Conservation (phyloP, 2,888 invertebrate genomes). For the Hymenopus coronatus region DNA sequence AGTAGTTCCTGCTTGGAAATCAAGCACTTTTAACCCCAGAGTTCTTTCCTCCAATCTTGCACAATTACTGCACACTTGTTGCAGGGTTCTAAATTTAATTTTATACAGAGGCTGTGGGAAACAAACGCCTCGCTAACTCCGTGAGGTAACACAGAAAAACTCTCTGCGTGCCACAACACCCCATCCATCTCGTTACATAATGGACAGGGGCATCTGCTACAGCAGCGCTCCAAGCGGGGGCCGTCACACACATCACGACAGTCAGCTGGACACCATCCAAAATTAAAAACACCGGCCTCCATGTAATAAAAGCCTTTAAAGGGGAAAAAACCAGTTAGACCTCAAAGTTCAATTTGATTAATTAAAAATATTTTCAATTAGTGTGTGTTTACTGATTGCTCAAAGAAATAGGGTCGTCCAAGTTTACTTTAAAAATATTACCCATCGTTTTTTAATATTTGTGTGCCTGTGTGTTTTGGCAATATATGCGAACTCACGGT, state of each 20-base stretch:
- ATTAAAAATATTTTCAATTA: background rate
- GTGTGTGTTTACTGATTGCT: background rate
- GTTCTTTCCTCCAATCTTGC: background rate
- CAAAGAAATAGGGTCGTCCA: background rate
- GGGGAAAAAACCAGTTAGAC: background rate
- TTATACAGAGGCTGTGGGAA: background rate
- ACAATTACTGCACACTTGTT: background rate
- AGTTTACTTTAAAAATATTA: too few species aligned
- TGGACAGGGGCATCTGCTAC: background rate
- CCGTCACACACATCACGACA: background rate
- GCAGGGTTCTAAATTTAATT: background rate
- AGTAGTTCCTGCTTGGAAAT: background rate
- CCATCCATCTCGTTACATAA: background rate
- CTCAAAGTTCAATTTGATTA: background rate
- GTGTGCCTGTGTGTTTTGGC: too few species aligned
- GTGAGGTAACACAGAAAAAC: background rate
- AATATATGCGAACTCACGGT: too few species aligned
- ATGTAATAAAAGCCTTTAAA: background rate
- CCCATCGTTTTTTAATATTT: too few species aligned
- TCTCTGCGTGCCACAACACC: background rate
- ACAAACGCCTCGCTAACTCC: background rate
- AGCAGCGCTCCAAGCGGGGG: background rate
- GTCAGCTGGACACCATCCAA: background rate
- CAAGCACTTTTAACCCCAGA: background rate
- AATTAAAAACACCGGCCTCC: background rate